phyloP scores from a whole-genome alignment of 1,140 invertebrate genomes.

The Lasioglossum albipes region DNA sequence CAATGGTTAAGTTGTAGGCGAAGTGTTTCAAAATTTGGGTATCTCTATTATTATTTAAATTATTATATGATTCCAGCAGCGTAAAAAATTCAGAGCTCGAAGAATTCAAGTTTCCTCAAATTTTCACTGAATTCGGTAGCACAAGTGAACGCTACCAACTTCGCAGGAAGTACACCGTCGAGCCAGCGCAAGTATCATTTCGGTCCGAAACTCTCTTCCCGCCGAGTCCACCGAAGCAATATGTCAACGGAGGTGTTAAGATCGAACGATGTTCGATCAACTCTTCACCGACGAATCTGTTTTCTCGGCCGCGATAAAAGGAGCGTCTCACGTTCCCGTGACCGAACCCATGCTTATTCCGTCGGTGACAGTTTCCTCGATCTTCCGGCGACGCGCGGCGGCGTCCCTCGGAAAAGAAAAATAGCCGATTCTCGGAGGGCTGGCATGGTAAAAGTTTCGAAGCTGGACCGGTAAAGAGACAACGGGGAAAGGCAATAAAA shows the following conservation, averaged over 20 bases:
- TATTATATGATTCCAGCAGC: too few relatives aligned
- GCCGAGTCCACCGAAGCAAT: too few relatives aligned
- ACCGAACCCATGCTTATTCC: slow-evolving; percentile 26
- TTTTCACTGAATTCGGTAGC: too few relatives aligned
- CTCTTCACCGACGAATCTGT: slow-evolving; percentile 35
- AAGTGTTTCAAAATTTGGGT: too few relatives aligned
- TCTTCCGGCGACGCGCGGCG: slow-evolving; percentile 17
- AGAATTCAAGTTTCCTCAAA: too few relatives aligned
- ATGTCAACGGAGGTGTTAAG: neutral
- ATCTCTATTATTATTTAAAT: too few relatives aligned
- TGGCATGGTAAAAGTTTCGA: slow-evolving; percentile 34
- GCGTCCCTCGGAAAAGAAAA: slow-evolving; percentile 21
- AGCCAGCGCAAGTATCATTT: too few relatives aligned
- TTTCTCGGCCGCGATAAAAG: slow-evolving; percentile 40
- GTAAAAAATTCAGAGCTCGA: too few relatives aligned
- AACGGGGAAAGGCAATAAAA: slow-evolving; percentile 3
- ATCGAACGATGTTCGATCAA: slow-evolving; percentile 2
- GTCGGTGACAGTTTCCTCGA: slow-evolving; percentile 23
- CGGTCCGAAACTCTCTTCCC: too few relatives aligned
- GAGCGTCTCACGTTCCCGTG: slow-evolving; percentile 15
- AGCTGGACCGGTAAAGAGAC: slow-evolving; percentile 3
- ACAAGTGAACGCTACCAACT: too few relatives aligned
- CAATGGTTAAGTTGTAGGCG: too few relatives aligned
- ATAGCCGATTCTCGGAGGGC: slow-evolving; percentile 12
- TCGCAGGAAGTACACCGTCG: too few relatives aligned